Evolutionary conservation across 2,113 vertebrate species (phyloP), one percentile per base, ranked within the genome.

Genomic region (Drymodes brunneopygia): DNA sequence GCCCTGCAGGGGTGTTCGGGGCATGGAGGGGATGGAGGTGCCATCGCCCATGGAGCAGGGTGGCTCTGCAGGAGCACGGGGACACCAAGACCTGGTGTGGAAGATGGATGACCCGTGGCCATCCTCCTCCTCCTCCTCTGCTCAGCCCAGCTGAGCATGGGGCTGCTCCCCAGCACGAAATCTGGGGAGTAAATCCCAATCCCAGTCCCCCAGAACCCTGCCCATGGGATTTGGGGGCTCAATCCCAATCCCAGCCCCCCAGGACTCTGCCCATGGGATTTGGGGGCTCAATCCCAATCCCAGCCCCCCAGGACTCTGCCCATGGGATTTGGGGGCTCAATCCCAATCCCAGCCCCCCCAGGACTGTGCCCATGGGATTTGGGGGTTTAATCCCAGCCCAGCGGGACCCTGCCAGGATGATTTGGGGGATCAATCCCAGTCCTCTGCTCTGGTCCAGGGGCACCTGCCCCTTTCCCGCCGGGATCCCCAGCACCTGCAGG

Each of bases 51-150:
- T 0, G 3, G 74, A 14, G 61, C 65, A 66, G 72, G 72, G 10
- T 2, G 53, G 53, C 47, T 7, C 2, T 10, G 10, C 6, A 14
- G 44, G 81, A 25, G 56, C 7, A 0, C 0, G 11, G 70, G 33
- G 45, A 31, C 4, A 5, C 17, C 15, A 1, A 16, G 44, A 42
- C 7, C 38, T 5, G 28, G 21, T 21, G 6, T 3, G 36, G 42
- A 8, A 16, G 25, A 56, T 18, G 69, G 42, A 24, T 2, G 6
- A 24, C 9, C 38, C 13, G 0, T 1, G 38, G 47, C 24, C 40
- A 29, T 23, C 70, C 40, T 69, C 61, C 9, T 69, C 80, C 44
- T 65, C 27, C 45, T 51, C 57, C n/a, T 61, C 42, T 45, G 45
- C 73, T 6, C 38, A 56, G 44, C 44, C 44, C 44, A 45, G 44